Evolutionary conservation across 1,140 invertebrate species (phyloP), one percentile per base, ranked within the genome.

Genomic region (Vollenhovia emeryi): DNA sequence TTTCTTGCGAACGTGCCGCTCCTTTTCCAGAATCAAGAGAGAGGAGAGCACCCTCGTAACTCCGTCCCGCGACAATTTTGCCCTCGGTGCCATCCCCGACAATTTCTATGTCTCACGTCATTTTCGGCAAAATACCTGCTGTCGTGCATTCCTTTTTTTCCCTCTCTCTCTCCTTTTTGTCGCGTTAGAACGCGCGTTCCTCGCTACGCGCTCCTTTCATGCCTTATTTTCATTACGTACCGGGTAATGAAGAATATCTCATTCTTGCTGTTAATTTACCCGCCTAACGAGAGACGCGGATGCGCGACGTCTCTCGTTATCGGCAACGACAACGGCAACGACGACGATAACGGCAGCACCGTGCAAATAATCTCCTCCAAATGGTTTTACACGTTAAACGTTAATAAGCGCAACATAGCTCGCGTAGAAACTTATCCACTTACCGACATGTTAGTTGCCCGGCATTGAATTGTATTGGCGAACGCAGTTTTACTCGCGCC

Each of bases 21-120:
- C 21, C 33, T 79, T 59, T 79, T 33, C 62, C 55, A n/a, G 36
- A 60, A 33, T 66, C 24, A 45, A 40, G 60, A 78, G 13, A 33
- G 33, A 36, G 33, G 33, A 36, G 33, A 18, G 24, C 45, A 57
- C 24, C 21, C 33, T 86, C 83, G 13, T 86, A 88, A 89, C 33
- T 80, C 88, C 71, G 68, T 83, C 66, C 55, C 73, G 15, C 52
- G 66, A n/a, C 64, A 88, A 89, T 89, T 89, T 89, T 79, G 48
- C 13, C 21, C 18, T 43, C 73, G 6, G 15, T 13, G 43, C 43
- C 64, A 57, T 66, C 21, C 27, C 24, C 64, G n/a, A 55, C 71
- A 52, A 59, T 79, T 69, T 55, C 50, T 45, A 18, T 27, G 48
- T 21, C 50, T 55, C 45, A 7, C 52, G 36, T 80, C 50, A 71